A percentile compares a stretch with the other conserved stretches of the same genome.
These are phyloP conservation scores for Sebastiscus tertius DNA, from an alignment of 2,797 vertebrate genomes.

Conservation along the genomic window DNA sequence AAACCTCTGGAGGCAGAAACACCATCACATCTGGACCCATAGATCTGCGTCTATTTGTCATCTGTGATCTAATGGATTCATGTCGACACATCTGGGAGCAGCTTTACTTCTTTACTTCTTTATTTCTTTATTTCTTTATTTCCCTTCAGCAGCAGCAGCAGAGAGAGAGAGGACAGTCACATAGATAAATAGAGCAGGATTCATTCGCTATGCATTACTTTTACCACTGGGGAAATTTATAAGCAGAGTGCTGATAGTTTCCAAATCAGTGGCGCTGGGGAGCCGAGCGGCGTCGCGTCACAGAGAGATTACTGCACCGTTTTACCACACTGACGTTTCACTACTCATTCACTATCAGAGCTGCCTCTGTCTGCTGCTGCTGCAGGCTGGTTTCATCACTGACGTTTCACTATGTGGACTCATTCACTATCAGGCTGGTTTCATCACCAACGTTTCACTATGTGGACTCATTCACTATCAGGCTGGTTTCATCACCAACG, in stretches of 20 bases:
- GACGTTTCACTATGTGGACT: too few species aligned
- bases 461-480: too few species aligned
- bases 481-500: too few species aligned
- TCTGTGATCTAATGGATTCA: constrained; percentile 57
- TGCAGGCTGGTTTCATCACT: too few species aligned
- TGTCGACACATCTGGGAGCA: constrained; percentile 25
- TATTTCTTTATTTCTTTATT: neutral
- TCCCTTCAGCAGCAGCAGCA: constrained; percentile 20
- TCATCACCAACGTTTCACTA: too few species aligned
- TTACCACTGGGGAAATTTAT: constrained; percentile 75
- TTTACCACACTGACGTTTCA: neutral
- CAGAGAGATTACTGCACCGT: constrained; percentile 44
- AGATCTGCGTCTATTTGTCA: constrained; percentile 61
- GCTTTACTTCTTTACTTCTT: too few species aligned
- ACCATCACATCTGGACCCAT: neutral
- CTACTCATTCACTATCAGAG: too few species aligned
- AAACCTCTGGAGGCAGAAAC: too few species aligned
- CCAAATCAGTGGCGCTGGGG: constrained; percentile 62
- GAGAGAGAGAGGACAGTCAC: too few species aligned
- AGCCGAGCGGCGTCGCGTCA: constrained; percentile 26
- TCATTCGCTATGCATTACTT: constrained; percentile 75
- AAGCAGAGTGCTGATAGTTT: constrained; percentile 64
- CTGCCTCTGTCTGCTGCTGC: too few species aligned
- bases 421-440: too few species aligned
- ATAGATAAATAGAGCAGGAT: constrained; percentile 60